Evolutionary conservation across 2,113 vertebrate species (phyloP), one percentile per base, ranked within the genome.

Genomic region (Synodontis membranacea): DNA sequence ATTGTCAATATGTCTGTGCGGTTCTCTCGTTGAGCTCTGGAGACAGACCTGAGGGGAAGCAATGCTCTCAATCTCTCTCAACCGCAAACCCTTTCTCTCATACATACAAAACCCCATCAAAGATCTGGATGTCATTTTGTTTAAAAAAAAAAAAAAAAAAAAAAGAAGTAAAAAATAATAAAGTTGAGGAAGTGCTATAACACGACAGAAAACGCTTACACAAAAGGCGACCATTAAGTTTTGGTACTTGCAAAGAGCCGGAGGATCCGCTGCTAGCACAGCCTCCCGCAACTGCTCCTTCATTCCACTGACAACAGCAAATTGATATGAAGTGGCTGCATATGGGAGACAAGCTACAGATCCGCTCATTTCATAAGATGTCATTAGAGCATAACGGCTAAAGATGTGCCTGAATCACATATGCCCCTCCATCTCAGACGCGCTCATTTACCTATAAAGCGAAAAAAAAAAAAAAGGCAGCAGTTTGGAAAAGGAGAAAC

Each of bases 301-400:
- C 91, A 93, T 94, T 95, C 96, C 94, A 95, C 95, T 96, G 96
- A 97, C 96, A 97, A 92, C 93, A 92, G 94, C 92, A 97, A 96
- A 97, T 96, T 96, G 96, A 96, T 96, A 97, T 94, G 91, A 96
- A 97, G 95, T 95, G 95, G 93, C 92, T 96, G 94, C 95, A 97
- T 97, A 96, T 95, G 94, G 95, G 90, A 94, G 94, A 94, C 94
- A 94, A 93, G 83, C 93, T 94, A 91, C 94, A 96, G 94, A 95
- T 95, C 95, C 93, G 96, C 95, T 94, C 95, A 94, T 96, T 95
- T 94, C 95, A 93, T 93, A 94, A 96, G 94, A 95, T 94, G 94
- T 94, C 95, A 94, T 96, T 96, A 96, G 95, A 94, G 96, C 93
- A 95, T 95, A 94, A 94, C 94, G 95, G 93, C 8, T 89, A 93